A percentile compares a stretch with the other conserved stretches of the same genome.
These are phyloP conservation scores for Lepus townsendii DNA, from an alignment of 2,797 vertebrate genomes.

Conservation along the genomic window DNA sequence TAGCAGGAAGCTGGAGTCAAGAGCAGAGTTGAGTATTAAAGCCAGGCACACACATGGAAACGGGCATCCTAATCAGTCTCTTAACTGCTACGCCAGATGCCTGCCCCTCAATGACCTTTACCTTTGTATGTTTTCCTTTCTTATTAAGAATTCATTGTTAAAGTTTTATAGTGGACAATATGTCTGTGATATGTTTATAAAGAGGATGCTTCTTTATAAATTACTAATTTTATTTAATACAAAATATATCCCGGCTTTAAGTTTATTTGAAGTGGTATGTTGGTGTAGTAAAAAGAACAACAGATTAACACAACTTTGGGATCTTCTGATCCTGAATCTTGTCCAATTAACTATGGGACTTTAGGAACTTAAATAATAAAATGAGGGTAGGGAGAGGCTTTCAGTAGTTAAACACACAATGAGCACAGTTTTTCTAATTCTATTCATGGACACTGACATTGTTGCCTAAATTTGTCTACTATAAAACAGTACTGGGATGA, in stretches of 20 bases:
- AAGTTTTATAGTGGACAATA: conserved; percentile 3
- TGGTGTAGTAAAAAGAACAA: conserved; percentile 28
- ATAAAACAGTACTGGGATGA: background rate
- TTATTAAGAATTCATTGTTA: conserved; percentile 33
- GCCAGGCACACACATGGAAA: too few relatives aligned
- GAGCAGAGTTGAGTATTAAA: too few relatives aligned
- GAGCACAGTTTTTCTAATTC: background rate
- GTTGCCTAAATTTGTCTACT: background rate
- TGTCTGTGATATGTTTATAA: background rate
- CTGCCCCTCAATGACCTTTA: too few relatives aligned
- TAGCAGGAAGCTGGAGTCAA: too few relatives aligned
- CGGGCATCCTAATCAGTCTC: too few relatives aligned
- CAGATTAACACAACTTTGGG: background rate
- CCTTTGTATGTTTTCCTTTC: conserved; percentile 1
- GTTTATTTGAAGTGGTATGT: conserved; percentile 26
- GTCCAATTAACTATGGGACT: background rate
- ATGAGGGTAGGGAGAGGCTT: background rate
- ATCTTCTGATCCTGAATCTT: background rate
- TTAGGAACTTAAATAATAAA: background rate
- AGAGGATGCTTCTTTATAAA: background rate
- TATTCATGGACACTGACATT: background rate
- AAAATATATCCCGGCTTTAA: background rate
- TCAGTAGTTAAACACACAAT: background rate
- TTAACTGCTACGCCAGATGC: too few relatives aligned
- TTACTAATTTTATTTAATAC: conserved; percentile 24